Base-by-base conservation (phyloP, 2,888 invertebrate genomes). In the Caenorhabditis sp. region DNA sequence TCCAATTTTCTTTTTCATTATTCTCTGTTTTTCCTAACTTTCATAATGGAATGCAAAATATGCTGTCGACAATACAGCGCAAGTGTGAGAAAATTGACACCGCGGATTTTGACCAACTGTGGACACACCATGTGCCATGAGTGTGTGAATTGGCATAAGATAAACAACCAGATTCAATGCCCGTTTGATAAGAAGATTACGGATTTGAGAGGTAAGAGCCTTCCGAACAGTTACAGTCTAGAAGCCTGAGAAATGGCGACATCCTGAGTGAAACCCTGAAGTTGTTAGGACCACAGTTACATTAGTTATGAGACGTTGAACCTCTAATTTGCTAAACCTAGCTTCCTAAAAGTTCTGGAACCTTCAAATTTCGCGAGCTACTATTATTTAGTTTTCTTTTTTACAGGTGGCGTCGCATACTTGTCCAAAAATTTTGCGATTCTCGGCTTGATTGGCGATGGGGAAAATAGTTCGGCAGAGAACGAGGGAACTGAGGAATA, bases 81-180 rank as follows among this genome's bases (percentile, higher is more conserved):
- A 54, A 26, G 12, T 24, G 0, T 24, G 12, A 6, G 2, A 10
- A 7, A 26, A 26, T 22, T 54, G 54, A 54, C 54, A 2, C 54
- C 54, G 8, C 24, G 54, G 26, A 54, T 54, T 54, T 54, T 54
- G 54, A 54, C 54, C 3, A 26, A 1, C 12, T 54, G 54, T 54
- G 54, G 54, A 26, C 54, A 54, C 54, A 54, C 54, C 0, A 24
- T 54, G 14, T 54, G 54, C 4, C 19, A 54, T 2, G 14, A 54
- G 1, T 54, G 54, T 54, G 26, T 24, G 7, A 24, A 54, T 6
- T 19, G n/a, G n/a, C 54, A 24, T 12, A 54, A 26, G 54, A 54
- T 7, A 3, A 7, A 14, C 12, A 14, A 26, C 12, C 24, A 10
- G 22, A 12, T 54, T 24, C 12, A 5, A 26, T 54, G 54, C 4